Evolutionary conservation across 2,797 vertebrate species (phyloP), one percentile per base, ranked within the genome.

Genomic region (Acanthurus tractus): DNA sequence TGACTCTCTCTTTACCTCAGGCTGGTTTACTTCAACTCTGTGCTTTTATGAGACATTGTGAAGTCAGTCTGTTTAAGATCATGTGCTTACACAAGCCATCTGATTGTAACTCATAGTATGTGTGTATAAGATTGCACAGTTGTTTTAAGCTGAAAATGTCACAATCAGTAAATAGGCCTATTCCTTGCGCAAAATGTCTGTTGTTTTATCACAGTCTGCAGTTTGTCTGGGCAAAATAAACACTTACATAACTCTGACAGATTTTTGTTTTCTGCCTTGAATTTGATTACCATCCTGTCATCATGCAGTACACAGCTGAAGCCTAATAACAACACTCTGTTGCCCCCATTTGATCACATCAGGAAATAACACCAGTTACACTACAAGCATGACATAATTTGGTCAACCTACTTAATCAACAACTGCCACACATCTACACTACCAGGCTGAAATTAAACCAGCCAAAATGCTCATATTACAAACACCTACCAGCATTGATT

Each of bases 261-360:
- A 40, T 2, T 13, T 12, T 25, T 25, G 8, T 13, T 23, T 2
- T 25, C 25, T 61, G 25, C 3, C 17, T n/a, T 14, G 6, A 64
- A 11, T 49, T 69, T 20, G 2, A 6, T 20, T 10, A 0, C 7
- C 57, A 8, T 70, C 13, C 9, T 52, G 6, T 40, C 18, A 2
- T 25, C n/a, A 45, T 6, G 11, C 18, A 79, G 25, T 29, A 58
- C 12, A 38, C 0, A 8, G 17, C 17, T 50, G 15, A 55, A 36
- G 62, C 54, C 25, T 46, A 52, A 61, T 15, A 29, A 29, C 68
- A 61, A 53, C 17, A 45, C 78, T 74, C 58, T 85, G 53, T 29
- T 76, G 81, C 86, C 87, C 76, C 71, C 85, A 57, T 69, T 61
- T 87, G 91, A 68, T 59, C 76, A 76, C 6, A 76, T 13, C 18